These are phyloP conservation scores for Heliothis virescens DNA, from an alignment of 1,140 invertebrate genomes.

Conservation along the genomic window DNA sequence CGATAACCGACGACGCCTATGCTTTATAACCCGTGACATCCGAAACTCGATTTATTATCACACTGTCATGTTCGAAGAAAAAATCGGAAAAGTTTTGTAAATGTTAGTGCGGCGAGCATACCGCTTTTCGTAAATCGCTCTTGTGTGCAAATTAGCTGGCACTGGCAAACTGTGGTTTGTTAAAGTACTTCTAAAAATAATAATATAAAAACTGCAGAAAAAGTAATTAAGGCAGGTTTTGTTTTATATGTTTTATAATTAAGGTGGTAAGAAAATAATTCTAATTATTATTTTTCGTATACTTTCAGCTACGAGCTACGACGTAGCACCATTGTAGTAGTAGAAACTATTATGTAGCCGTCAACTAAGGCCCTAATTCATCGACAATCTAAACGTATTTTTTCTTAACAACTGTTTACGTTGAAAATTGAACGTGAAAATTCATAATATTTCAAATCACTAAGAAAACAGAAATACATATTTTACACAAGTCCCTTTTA, in stretches of 20 bases:
- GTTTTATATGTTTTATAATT: too few species aligned
- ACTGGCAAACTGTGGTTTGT: neutral
- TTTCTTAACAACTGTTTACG: too few species aligned
- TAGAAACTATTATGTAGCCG: neutral
- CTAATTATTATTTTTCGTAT: neutral
- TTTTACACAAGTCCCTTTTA: neutral
- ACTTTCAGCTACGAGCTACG: conserved; percentile 31
- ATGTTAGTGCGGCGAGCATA: conserved; percentile 17
- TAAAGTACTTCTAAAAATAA: neutral
- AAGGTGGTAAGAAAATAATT: too few species aligned
- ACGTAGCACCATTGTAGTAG: conserved; percentile 7
- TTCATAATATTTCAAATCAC: neutral
- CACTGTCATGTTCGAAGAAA: conserved; percentile 62
- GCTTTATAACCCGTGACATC: conserved; percentile 84
- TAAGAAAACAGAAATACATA: neutral
- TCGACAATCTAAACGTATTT: too few species aligned
- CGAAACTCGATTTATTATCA: conserved; percentile 82
- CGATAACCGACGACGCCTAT: conserved; percentile 82
- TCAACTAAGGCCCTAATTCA: neutral
- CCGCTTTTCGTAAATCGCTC: conserved; percentile 10
- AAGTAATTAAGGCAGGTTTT: too few species aligned
- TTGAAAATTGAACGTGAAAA: too few species aligned
- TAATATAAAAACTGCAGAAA: neutral
- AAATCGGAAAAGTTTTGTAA: conserved; percentile 55
- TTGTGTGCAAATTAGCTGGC: neutral